phyloP scores from a whole-genome alignment of 2,888 invertebrate species.

The Ichneumon xanthorius region DNA sequence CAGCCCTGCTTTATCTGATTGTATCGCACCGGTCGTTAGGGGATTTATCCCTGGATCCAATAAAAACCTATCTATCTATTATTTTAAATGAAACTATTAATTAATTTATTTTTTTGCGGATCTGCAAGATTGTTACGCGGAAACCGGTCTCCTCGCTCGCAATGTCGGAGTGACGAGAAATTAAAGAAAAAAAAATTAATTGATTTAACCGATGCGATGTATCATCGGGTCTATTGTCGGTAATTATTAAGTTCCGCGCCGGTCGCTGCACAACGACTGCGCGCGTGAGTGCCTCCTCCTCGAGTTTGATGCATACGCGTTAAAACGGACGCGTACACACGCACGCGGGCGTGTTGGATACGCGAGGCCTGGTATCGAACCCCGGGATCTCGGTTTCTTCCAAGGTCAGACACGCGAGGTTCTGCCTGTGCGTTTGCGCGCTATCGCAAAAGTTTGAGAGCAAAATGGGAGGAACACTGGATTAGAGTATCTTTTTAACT shows the following conservation, averaged over 20 bases:
- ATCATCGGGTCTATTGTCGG: conserved; percentile 1
- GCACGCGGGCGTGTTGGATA: not conserved
- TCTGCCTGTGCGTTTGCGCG: conserved; percentile 19
- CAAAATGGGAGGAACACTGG: not conserved
- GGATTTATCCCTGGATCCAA: no score
- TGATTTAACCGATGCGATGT: conserved; percentile 1
- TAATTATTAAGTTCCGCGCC: conserved; percentile 14
- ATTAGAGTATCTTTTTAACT: not conserved
- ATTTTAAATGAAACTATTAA: not conserved
- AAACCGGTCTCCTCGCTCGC: not conserved
- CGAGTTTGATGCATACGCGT: conserved; percentile 15
- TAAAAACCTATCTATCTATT: no score
- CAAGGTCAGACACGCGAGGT: conserved; percentile 39
- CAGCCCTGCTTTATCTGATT: no score
- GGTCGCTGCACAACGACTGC: not conserved
- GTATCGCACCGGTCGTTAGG: no score
- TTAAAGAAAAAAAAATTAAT: not conserved
- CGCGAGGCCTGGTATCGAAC: conserved; percentile 14
- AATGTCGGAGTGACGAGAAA: not conserved
- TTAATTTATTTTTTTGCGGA: not conserved
- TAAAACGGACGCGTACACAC: conserved; percentile 15
- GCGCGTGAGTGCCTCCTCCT: conserved; percentile 5
- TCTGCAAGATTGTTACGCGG: not conserved
- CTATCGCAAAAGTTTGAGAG: conserved; percentile 3
- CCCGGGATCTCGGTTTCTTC: conserved; percentile 47